Conservation (phyloP, 2,888 invertebrate species). For the Adelognathus sp. region DNA sequence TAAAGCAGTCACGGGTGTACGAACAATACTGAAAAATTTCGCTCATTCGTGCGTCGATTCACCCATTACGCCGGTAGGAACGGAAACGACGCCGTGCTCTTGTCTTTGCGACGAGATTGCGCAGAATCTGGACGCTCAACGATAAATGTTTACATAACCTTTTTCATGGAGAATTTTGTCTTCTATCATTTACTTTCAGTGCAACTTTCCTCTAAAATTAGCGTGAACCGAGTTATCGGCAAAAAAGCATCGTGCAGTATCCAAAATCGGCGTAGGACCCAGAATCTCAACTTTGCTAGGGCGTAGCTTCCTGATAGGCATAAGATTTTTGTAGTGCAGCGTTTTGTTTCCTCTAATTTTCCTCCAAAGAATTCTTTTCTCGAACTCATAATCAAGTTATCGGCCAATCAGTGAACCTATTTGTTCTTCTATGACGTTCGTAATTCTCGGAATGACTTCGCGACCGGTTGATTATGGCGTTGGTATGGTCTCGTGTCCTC, state of each 20-base stretch:
- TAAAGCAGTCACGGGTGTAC: neutral
- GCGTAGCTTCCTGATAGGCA: too few relatives aligned
- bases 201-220: neutral
- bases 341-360: too few relatives aligned
- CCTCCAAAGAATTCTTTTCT: neutral
- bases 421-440: slow-evolving; percentile 15
- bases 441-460: neutral
- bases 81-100: neutral
- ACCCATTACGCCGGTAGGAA: neutral
- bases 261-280: too few relatives aligned
- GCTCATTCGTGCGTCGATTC: neutral
- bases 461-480: slow-evolving; percentile 20
- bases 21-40: neutral
- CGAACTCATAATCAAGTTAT: too few relatives aligned
- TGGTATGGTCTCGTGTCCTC: slow-evolving; percentile 18
- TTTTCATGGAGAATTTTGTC: neutral
- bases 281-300: too few relatives aligned
- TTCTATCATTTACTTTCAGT: neutral
- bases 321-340: too few relatives aligned
- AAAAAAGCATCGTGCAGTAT: neutral
- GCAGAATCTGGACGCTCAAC: too few relatives aligned
- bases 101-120: neutral
- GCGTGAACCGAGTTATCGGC: neutral
- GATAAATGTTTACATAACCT: neutral
- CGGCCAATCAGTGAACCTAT: too few relatives aligned